Base-by-base conservation (phyloP, 2,113 vertebrate genomes). In the Genyomyrus donnyi region DNA sequence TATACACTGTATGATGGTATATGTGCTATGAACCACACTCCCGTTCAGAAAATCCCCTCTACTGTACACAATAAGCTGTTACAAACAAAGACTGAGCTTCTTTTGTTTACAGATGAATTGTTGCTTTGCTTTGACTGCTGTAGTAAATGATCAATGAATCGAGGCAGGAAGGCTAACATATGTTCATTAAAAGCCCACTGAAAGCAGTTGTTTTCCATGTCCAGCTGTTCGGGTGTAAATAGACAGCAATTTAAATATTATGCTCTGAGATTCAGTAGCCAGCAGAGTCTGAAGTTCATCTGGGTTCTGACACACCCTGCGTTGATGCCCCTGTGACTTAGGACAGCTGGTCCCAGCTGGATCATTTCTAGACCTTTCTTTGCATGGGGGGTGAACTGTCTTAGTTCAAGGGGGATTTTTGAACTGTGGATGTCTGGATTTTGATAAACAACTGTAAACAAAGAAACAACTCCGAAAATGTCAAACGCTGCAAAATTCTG, bases 21-120 rank as follows among this genome's bases (percentile, higher is more conserved):
- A 31, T 93, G 90, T 90, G 90, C 92, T 91, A 90, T 74, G 91
- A 89, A 89, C 93, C 90, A 42, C 87, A 88, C 93, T 93, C 92
- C 93, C n/a, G 46, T 92, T 86, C 77, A 66, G 48, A 90, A 91
- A 90, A 93, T 91, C 85, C 90, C 53, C 91, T 91, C 91, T 93
- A 93, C 74, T 91, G 92, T 92, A 89, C 91, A 87, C 92, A 90
- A 92, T 90, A 89, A 92, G 92, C 89, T 58, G 85, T 88, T 87
- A 85, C 91, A 91, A 39, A 53, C 89, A 92, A 92, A 92, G 89
- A 91, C 88, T 58, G 2, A 84, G 90, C 87, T 90, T 87, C 89
- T 90, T 92, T 58, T 89, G 87, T 90, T 89, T 88, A 88, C 74
- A 87, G 49, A 92, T 85, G 90, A 89, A 66, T 88, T 91, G 83